These are phyloP conservation scores for Morpho helenor DNA, from an alignment of 2,888 invertebrate species.

Conservation along the genomic window DNA sequence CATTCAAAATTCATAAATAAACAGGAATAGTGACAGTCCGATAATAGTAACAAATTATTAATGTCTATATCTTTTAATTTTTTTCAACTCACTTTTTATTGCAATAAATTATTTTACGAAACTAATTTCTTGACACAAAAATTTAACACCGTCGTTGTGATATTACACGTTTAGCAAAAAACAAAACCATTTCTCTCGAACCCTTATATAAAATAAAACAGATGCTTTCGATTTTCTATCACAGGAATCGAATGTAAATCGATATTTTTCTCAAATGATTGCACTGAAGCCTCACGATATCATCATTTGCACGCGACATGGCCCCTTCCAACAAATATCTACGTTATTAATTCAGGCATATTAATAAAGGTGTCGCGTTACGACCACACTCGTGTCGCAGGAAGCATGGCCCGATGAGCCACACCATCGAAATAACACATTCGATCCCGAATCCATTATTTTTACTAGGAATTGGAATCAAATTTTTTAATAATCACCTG, in stretches of 20 bases:
- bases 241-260: slow-evolving; percentile 50
- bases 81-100: no score
- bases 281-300: slow-evolving; percentile 67
- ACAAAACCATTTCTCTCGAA: neutral
- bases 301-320: slow-evolving; percentile 68
- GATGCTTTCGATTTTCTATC: slow-evolving; percentile 18
- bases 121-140: no score
- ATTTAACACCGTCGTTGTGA: no score
- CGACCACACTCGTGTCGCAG: slow-evolving; percentile 76
- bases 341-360: slow-evolving; percentile 77
- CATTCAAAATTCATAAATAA: no score
- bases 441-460: slow-evolving; percentile 44
- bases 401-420: slow-evolving; percentile 72
- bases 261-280: slow-evolving; percentile 64
- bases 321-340: slow-evolving; percentile 65
- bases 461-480: slow-evolving; percentile 35
- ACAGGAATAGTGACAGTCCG: no score
- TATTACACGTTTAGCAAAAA: no score
- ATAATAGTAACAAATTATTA: no score
- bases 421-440: slow-evolving; percentile 63
- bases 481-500: slow-evolving; percentile 3
- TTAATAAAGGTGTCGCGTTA: slow-evolving; percentile 70
- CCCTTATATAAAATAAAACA: slow-evolving; percentile 4
- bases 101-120: no score
- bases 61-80: no score